These are phyloP conservation scores for Xestia sexstrigata DNA, from an alignment of 2,888 invertebrate genomes.

Conservation along the genomic window DNA sequence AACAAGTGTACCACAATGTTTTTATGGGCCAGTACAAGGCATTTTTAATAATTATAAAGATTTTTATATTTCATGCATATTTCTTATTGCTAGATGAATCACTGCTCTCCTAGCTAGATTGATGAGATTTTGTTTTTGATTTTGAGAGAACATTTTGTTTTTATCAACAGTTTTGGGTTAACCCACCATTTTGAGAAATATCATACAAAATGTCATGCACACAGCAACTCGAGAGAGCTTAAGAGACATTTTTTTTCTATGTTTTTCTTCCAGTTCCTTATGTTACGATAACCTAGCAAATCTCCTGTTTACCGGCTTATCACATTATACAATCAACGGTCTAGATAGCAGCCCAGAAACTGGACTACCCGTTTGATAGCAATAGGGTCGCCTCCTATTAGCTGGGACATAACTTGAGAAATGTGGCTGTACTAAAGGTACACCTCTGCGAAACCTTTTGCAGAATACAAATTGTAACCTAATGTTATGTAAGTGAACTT, in stretches of 20 bases:
- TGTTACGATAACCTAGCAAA: background rate
- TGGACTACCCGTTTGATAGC: background rate
- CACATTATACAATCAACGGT: background rate
- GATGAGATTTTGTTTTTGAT: no score
- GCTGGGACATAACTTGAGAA: background rate
- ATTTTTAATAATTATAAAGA: no score
- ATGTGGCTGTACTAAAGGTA: background rate
- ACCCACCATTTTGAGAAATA: background rate
- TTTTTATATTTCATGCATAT: no score
- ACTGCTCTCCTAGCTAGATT: no score
- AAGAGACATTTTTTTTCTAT: background rate
- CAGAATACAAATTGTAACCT: background rate
- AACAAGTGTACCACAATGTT: no score
- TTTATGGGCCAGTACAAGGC: no score
- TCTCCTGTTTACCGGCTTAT: no score
- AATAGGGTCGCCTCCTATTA: background rate
- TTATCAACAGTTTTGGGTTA: no score
- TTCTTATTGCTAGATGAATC: no score
- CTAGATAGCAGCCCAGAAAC: background rate
- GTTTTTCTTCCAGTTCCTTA: background rate
- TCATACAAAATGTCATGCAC: background rate
- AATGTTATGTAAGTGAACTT: background rate
- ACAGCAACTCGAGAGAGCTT: background rate
- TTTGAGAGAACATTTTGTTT: no score
- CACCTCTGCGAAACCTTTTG: background rate